Evolutionary conservation across 2,113 vertebrate genomes (phyloP), one percentile per base, ranked within the genome.

Genomic region (Hippoglossus stenolepis): DNA sequence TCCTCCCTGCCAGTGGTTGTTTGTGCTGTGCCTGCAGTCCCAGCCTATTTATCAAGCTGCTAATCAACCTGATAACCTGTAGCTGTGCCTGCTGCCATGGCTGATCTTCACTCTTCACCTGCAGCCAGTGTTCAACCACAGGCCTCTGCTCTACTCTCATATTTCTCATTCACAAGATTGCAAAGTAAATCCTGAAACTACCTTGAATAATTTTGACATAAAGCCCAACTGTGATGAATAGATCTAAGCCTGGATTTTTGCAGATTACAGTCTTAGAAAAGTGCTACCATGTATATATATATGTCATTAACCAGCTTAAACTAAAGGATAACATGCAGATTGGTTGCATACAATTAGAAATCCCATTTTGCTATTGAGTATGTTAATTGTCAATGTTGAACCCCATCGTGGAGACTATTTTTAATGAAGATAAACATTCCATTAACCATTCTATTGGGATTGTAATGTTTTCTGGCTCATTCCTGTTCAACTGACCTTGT

Each of bases 61-160:
- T 88, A 84, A 91, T 90, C 85, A 88, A 77, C 80, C 78, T 82
- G 85, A 86, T 85, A 86, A 85, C 87, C 73, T 82, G 86, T 80
- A 85, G 80, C 79, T 89, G 82, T 78, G 72, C 72, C 70, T 70
- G 69, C 69, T 86, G 74, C 79, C 75, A 75, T 77, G 40, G 18
- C 70, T 78, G 82, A 79, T 73, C 43, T 77, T 69, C 66, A 80
- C 65, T 77, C 72, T 59, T 72, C 71, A 73, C 75, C 28, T 64
- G 1, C 31, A 49, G 59, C 21, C 64, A 49, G n/a, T 23, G 71
- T 81, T 69, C 53, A 63, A 63, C 31, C 24, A 57, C 59, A 70
- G 61, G 65, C 62, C 61, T 68, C 43, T 80, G 31, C 56, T 21
- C 5, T 14, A 12, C 51, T 38, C 65, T 65, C 64, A 60, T 35